Conservation (phyloP, 2,113 vertebrate genomes). For the Aldabrachelys gigantea region DNA sequence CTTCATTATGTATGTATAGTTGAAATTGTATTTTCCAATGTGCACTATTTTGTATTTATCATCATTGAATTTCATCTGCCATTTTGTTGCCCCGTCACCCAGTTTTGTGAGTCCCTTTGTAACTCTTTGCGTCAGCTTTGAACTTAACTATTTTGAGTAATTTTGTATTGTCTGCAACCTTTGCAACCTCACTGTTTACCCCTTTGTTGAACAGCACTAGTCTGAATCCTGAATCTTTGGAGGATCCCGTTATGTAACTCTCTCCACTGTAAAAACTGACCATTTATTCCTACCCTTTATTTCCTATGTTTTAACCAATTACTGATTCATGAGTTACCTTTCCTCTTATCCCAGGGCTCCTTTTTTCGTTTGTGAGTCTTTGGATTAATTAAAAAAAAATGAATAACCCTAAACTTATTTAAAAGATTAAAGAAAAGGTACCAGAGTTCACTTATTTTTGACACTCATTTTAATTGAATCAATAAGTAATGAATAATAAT, state of each 20-base stretch:
- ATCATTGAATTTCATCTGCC: background rate
- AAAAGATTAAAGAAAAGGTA: constrained; percentile 15
- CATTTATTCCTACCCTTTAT: background rate
- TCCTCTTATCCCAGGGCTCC: background rate
- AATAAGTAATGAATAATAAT: background rate
- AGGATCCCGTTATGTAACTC: background rate
- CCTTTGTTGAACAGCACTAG: background rate
- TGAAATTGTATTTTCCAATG: background rate
- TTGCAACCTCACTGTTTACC: background rate
- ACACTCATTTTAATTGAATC: background rate
- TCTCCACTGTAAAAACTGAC: background rate
- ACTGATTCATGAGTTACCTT: background rate
- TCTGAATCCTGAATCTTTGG: background rate
- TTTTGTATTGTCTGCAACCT: background rate
- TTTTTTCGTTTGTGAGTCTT: background rate
- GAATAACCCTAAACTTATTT: background rate
- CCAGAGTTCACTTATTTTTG: background rate
- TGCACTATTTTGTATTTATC: background rate
- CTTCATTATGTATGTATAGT: background rate
- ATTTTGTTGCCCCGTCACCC: background rate
- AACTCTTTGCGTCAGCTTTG: background rate
- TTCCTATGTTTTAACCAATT: background rate
- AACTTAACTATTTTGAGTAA: background rate
- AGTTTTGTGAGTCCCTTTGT: background rate
- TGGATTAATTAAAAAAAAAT: background rate